Percentiles rank a stretch among this genome's conserved stretches.
Conservation (phyloP, 2,797 vertebrate genomes). For the Myotis findleyi region DNA sequence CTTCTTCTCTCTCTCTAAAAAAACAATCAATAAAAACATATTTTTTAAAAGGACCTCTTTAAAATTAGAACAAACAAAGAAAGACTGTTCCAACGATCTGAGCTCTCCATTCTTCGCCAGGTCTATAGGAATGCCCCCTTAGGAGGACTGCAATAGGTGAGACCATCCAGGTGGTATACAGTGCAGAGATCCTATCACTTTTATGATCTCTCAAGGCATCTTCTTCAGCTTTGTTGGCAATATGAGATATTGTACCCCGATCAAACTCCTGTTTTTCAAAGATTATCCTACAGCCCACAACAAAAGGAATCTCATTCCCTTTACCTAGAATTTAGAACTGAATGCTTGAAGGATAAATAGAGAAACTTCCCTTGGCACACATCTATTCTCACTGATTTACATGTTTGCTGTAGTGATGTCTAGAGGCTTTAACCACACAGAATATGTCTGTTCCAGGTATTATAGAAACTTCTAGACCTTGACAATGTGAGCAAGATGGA, state of each 20-base stretch:
- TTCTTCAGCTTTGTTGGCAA: background rate
- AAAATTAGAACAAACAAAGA: background rate
- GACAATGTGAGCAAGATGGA: background rate
- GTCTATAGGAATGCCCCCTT: fast-evolving
- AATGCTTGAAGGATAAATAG: background rate
- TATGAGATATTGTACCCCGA: background rate
- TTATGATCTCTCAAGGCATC: background rate
- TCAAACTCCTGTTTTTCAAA: background rate
- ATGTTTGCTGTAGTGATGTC: background rate
- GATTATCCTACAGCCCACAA: background rate
- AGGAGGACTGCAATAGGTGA: background rate
- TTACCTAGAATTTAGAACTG: background rate
- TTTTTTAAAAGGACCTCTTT: background rate
- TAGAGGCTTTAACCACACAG: background rate
- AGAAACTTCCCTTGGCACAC: background rate
- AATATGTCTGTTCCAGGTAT: background rate
- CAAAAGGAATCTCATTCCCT: background rate
- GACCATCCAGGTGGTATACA: background rate
- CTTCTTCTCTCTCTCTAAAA: background rate
- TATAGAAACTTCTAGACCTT: background rate
- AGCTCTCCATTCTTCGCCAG: background rate
- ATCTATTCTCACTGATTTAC: background rate
- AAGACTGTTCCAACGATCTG: background rate
- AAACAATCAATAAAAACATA: background rate
- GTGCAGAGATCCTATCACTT: background rate